phyloP scores from a whole-genome alignment of 2,888 invertebrate species.

The Drosophila borborema region DNA sequence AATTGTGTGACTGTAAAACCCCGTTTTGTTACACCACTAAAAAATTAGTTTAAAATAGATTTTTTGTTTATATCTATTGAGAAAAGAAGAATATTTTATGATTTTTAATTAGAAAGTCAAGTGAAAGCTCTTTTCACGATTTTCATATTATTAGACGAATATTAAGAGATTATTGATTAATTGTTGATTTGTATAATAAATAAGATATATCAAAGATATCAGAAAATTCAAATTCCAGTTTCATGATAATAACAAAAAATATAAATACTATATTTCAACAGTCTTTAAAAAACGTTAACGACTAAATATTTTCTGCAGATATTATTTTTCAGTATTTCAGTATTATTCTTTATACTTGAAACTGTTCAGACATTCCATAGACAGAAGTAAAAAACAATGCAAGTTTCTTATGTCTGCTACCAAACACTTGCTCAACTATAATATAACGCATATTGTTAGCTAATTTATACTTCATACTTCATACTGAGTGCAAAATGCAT shows the following conservation, averaged over 20 bases:
- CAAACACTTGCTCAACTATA: not conserved
- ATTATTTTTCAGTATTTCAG: too few relatives aligned
- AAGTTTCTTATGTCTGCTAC: not conserved
- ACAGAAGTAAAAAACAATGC: not conserved
- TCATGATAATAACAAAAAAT: not conserved
- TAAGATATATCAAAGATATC: not conserved
- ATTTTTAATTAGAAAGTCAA: too few relatives aligned
- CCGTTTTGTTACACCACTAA: not conserved
- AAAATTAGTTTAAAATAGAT: not conserved
- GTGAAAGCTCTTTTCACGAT: too few relatives aligned
- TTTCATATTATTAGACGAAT: not conserved
- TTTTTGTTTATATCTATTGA: too few relatives aligned
- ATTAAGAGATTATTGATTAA: not conserved
- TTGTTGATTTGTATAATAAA: not conserved
- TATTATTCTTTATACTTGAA: too few relatives aligned
- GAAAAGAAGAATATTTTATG: too few relatives aligned
- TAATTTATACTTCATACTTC: not conserved
- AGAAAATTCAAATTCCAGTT: not conserved
- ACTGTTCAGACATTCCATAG: too few relatives aligned
- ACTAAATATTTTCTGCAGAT: too few relatives aligned
- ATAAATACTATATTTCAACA: not conserved
- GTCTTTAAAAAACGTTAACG: not conserved
- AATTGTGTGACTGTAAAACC: not conserved
- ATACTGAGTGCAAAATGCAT: not conserved
- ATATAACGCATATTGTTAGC: not conserved